These are phyloP conservation scores for Pavo muticus DNA, from an alignment of 2,113 vertebrate genomes.

Conservation along the genomic window DNA sequence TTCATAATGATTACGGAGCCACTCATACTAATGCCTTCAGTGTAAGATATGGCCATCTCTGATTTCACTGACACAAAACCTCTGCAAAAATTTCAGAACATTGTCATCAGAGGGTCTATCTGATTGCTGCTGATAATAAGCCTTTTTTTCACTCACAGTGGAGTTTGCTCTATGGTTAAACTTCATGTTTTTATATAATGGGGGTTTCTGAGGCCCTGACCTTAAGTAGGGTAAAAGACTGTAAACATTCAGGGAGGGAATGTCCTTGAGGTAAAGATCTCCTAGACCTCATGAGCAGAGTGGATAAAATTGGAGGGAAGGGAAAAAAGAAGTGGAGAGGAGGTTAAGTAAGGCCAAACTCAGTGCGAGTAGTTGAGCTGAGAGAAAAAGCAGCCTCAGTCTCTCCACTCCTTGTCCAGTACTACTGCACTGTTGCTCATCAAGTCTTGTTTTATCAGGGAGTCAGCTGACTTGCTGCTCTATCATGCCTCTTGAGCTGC, in stretches of 20 bases:
- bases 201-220: not conserved
- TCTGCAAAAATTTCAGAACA: not conserved
- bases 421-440: not conserved
- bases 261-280: not conserved
- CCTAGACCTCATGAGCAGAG: not conserved
- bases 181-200: not conserved
- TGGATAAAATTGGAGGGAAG: not conserved
- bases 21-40: not conserved
- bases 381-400: not conserved
- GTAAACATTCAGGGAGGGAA: not conserved
- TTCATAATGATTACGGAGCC: not conserved
- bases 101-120: not conserved
- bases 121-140: not conserved
- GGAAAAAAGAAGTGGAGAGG: not conserved
- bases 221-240: not conserved
- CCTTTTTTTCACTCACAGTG: accelerated
- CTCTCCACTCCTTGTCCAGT: not conserved
- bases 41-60: not conserved
- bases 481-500: not conserved
- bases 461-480: not conserved
- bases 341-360: not conserved
- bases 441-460: not conserved
- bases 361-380: not conserved
- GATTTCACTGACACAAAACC: not conserved
- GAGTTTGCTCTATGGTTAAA: not conserved